Conservation (phyloP, 2,797 vertebrate species). For the Cossypha polioptera region DNA sequence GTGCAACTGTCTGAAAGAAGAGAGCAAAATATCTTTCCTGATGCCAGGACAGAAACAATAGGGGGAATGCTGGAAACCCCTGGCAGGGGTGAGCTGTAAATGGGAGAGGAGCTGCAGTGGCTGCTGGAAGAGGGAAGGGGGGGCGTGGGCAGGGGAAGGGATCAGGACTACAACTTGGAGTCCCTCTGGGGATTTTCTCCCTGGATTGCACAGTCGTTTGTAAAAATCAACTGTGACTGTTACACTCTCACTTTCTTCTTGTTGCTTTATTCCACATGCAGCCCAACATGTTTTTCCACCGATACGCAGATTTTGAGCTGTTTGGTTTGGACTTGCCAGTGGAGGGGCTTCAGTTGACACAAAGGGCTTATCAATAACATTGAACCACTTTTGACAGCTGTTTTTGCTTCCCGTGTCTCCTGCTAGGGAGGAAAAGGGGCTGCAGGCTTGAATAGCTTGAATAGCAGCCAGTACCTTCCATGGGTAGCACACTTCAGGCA, state of each 20-base stretch:
- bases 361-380: constrained; percentile 70
- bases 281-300: constrained; percentile 25
- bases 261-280: constrained; percentile 40
- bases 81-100: neutral
- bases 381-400: constrained; percentile 66
- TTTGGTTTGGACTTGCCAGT: constrained; percentile 65
- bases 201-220: constrained; percentile 34
- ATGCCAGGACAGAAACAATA: neutral
- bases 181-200: neutral
- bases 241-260: constrained; percentile 3
- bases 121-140: neutral
- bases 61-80: neutral
- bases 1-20: neutral
- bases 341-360: constrained; percentile 47
- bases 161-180: constrained; percentile 8
- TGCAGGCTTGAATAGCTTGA: constrained; percentile 31
- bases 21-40: neutral
- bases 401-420: constrained; percentile 47
- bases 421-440: constrained; percentile 22
- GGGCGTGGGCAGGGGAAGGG: neutral
- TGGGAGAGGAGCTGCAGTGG: neutral
- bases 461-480: constrained; percentile 47
- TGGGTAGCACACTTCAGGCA: constrained; percentile 27
- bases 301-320: constrained; percentile 39
- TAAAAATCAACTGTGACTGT: constrained; percentile 37